Evolutionary conservation across 1,140 invertebrate species (phyloP), one percentile per base, ranked within the genome.

Genomic region (Neodiprion virginianus): DNA sequence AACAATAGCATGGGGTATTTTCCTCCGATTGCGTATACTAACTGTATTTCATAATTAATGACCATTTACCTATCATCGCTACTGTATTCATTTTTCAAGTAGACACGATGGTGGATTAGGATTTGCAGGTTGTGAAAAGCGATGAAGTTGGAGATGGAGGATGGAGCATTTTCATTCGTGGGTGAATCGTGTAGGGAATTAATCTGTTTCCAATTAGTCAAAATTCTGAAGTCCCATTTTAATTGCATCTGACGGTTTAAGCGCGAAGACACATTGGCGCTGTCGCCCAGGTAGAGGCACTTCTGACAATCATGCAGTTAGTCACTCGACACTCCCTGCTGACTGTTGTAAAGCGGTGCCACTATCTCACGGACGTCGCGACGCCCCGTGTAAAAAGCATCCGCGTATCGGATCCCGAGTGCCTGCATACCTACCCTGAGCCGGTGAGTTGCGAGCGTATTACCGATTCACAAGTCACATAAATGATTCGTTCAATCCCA

Each of bases 401-500:
- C n/a, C 28, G 28, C 5, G 53, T 61, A 61, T 61, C 66, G 61
- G 7, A 21, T 40, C 66, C 21, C 7, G 48, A 48, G 49, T 69
- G 66, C 48, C 50, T 75, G 10, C n/a, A 61, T 21, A 75, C 23
- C 14, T 65, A 74, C 49, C 28, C 28, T 78, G 77, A 75, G 75
- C 76, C 28, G 81, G 79, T 77, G 74, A 79, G 71, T 79, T 74
- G 79, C 83, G 84, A 80, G 81, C 83, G 28, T 40, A 81, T 82
- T 77, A 80, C 76, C 77, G 79, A 84, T 86, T 85, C 79, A 86
- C 23, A 49, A 53, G 73, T 74, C 68, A 75, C 73, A 76, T 83
- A 83, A 86, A 85, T 84, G 84, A 87, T 85, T 80, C 83, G 85
- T 86, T 85, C 82, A 85, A 83, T 86, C 78, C 77, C 71, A 73